Conservation (phyloP, 2,888 invertebrate species). For the Macrophya annulata region DNA sequence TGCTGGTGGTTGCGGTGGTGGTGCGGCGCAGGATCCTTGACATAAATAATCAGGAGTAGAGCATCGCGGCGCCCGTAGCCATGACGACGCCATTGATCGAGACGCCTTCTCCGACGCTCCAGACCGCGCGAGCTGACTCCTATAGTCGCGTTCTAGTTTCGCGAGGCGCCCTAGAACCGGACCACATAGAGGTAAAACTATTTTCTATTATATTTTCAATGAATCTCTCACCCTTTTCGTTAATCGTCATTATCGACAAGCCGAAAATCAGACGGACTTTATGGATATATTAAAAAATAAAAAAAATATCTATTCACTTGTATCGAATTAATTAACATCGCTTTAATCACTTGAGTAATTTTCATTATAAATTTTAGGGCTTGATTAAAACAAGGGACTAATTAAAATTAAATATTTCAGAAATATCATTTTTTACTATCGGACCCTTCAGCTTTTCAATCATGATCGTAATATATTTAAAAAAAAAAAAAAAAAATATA, state of each 20-base stretch:
- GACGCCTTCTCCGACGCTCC: slow-evolving; percentile 54
- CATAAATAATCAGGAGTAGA: slow-evolving; percentile 77
- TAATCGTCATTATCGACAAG: background rate
- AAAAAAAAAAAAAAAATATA: background rate
- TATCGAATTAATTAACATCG: background rate
- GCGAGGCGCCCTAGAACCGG: slow-evolving; percentile 46
- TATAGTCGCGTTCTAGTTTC: slow-evolving; percentile 49
- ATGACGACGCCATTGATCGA: slow-evolving; percentile 70
- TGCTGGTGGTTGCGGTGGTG: slow-evolving; percentile 59
- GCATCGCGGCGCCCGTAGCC: slow-evolving; percentile 68
- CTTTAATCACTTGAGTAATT: background rate
- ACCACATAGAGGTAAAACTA: slow-evolving; percentile 4
- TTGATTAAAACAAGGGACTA: background rate
- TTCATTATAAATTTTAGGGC: background rate
- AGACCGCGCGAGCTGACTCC: slow-evolving; percentile 38
- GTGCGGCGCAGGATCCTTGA: slow-evolving; percentile 73
- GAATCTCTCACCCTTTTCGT: background rate
- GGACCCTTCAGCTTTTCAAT: background rate
- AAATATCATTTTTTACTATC: background rate
- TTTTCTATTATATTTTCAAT: background rate
- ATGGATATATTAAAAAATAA: background rate
- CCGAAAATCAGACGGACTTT: background rate
- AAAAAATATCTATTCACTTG: background rate
- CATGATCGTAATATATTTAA: background rate
- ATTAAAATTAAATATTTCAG: background rate